phyloP scores from a whole-genome alignment of 2,113 vertebrate genomes.

The Cavia aperea region DNA sequence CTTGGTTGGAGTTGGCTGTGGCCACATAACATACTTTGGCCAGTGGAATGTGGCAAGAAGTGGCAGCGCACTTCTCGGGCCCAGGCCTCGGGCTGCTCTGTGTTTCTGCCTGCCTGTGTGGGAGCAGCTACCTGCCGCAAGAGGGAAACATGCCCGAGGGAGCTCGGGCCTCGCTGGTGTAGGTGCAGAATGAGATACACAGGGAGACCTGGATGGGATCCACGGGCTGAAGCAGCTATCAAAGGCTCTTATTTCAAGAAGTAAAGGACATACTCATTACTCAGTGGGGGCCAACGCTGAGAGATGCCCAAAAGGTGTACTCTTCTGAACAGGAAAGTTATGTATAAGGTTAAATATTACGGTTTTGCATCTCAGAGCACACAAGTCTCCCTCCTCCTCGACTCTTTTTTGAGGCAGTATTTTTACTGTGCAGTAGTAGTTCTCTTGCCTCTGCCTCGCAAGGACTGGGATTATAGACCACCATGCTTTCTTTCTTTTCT shows the following conservation, averaged over 20 bases:
- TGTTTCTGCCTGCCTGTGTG: constrained; percentile 8
- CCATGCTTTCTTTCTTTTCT: background rate
- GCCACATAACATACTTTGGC: background rate
- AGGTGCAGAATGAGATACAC: background rate
- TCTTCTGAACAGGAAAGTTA: background rate
- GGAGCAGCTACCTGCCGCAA: background rate
- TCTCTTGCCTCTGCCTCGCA: background rate
- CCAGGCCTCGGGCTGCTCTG: fast-evolving
- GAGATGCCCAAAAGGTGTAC: background rate
- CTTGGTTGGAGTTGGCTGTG: background rate
- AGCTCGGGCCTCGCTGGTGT: background rate
- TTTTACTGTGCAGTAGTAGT: background rate
- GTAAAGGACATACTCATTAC: background rate
- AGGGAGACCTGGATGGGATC: background rate
- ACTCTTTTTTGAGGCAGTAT: background rate
- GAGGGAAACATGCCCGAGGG: background rate
- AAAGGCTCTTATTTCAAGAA: background rate
- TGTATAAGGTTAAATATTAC: background rate
- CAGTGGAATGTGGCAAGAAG: background rate
- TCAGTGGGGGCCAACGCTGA: background rate
- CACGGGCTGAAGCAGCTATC: background rate
- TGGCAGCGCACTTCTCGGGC: background rate
- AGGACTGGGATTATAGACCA: background rate
- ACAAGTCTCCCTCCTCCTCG: background rate
- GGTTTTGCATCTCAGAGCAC: background rate